Base-by-base conservation (phyloP, 2,888 invertebrate species). In the Machimus rusticus region DNA sequence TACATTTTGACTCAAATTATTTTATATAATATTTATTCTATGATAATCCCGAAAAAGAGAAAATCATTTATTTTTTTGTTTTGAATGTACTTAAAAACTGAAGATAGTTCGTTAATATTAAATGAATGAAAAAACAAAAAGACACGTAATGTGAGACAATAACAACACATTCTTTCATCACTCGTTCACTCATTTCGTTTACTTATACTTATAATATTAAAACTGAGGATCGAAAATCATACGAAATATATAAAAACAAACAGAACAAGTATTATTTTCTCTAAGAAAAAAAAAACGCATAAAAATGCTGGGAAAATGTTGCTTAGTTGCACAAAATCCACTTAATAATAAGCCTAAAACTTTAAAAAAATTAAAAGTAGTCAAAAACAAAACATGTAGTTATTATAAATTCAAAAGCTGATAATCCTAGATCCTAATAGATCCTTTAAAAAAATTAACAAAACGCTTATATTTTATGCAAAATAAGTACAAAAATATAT, bases 91-190 rank as follows among this genome's bases (percentile, higher is more conserved):
- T 82, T 37, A 55, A 57, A 16, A 57, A 51, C 31, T 57, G 55
- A 82, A 34, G 14, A 57, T n/a, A 77, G 43, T 6, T 85, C 57
- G 66, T 39, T 12, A 86, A 77, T 74, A 66, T 74, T 28, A 84
- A 74, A 85, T 39, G 74, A 74, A 74, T 43, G 51, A 46, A 86
- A 16, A 86, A 74, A 85, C 4, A 31, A 55, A 51, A 77, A 77
- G 31, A 86, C 86, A 86, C 77, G n/a, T 86, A 86, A 77, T 51
- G 51, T 76, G 74, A 86, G 86, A 86, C 86, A 86, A 86, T 86
- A 86, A 86, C 86, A 77, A 86, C 86, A 86, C 86, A 86, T 19
- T 86, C 86, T 9, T 23, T 77, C 85, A 74, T 34, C 85, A 74
- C 74, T 46, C 85, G 14, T 82, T 55, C 84, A 85, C 28, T 85